A percentile compares a stretch with the other conserved stretches of the same genome.
Evolutionary conservation across 2,113 vertebrate species (phyloP).

Genomic region (Agapornis roseicollis): DNA sequence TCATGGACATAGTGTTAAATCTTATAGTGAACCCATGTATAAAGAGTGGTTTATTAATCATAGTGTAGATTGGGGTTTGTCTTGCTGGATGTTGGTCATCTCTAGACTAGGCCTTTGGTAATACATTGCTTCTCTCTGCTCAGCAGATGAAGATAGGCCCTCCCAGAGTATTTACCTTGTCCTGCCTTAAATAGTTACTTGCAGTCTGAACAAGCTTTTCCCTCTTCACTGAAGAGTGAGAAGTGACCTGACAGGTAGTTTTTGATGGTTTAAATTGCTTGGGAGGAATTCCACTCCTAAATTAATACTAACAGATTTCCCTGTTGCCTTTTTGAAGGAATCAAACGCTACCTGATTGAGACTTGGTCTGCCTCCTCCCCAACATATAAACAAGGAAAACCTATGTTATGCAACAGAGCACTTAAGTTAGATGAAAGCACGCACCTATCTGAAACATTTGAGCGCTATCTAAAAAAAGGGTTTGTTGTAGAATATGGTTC

Average conservation of each 20-base stretch:
- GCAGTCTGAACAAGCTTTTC: neutral
- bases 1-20: neutral
- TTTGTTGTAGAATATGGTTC: neutral
- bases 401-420: neutral
- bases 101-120: neutral
- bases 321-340: neutral
- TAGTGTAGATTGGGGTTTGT: neutral
- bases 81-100: neutral
- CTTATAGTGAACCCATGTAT: neutral
- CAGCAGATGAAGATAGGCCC: too few species aligned
- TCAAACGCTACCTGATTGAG: neutral
- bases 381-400: neutral
- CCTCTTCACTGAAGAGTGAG: neutral
- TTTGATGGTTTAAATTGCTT: neutral
- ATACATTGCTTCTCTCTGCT: neutral
- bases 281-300: neutral
- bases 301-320: neutral
- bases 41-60: neutral
- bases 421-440: neutral
- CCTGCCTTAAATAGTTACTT: neutral
- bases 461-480: neutral
- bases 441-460: accelerated
- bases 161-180: neutral
- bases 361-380: neutral
- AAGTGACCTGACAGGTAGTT: neutral